Evolutionary conservation across 2,888 invertebrate genomes (phyloP), one percentile per base, ranked within the genome.

Genomic region (Callimorpha dominula): DNA sequence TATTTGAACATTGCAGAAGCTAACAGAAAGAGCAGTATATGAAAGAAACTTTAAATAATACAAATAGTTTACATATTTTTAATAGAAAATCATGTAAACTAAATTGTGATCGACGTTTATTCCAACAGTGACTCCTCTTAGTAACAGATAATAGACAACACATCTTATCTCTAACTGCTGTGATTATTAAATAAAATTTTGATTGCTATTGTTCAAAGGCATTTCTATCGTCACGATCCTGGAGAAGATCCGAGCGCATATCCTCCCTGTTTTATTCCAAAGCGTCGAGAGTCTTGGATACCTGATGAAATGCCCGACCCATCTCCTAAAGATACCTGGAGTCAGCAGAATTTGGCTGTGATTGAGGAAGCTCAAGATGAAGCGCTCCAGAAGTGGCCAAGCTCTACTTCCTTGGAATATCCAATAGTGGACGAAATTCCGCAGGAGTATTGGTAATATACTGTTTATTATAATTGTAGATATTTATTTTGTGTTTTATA

Each of bases 171-270:
- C n/a, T n/a, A n/a, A n/a, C n/a, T n/a, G n/a, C n/a, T n/a, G n/a
- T n/a, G n/a, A n/a, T 8, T 8, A 43, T 43, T 4, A 43, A 43
- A 6, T 43, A 4, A 43, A 43, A 43, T 43, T 43, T 8, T 43
- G 49, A 49, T 49, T 57, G 54, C 54, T 52, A 57, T 70, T 46
- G 31, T 63, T 57, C 17, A n/a, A 65, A 93, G 95, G 94, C 86
- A 93, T 49, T 95, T 93, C 82, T 95, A 91, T 77, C 93, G 93
- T 0, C 96, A 96, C 82, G 96, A 96, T 73, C 94, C 95, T 0
- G 96, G 96, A 0, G 94, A 95, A 71, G 95, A 95, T 7, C 87
- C 93, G 0, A 92, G 87, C 64, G 91, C 95, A 0, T 85, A 89
- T 50, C 95, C 95, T 0, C 89, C 89, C 0, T 93, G 94, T 83